Base-by-base conservation (phyloP, 2,113 vertebrate species). In the Rhabdomys dilectus region DNA sequence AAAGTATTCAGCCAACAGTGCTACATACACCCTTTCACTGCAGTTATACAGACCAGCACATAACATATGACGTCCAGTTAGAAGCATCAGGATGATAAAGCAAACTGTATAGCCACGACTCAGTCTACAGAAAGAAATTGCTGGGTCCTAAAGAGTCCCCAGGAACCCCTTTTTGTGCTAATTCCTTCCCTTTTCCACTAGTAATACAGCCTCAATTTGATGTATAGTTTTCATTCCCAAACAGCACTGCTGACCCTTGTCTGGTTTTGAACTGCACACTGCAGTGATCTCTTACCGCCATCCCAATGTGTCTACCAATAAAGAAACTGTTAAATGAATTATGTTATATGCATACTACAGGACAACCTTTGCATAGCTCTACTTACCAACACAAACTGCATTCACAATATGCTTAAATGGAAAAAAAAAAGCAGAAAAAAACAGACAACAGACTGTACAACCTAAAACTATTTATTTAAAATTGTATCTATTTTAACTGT, bases 281-380 rank as follows among this genome's bases (percentile, higher is more conserved):
- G 3, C 26, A 34, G 51, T 84, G 86, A 66, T 81, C 21, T 62
- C 42, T 77, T 60, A 22, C 16, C 3, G 22, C 29, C 76, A 51
- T 81, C n/a, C 56, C 42, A 85, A 85, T 80, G 84, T 85, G 45
- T 66, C 15, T 73, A 66, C 51, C 15, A 85, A 58, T 3, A 95
- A 91, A n/a, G 68, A 88, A 82, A 88, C 34, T 77, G 39, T 39
- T 81, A 66, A 77, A 31, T 29, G n/a, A 60, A 45, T 45, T 9
- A 42, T 34, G 26, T 29, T 11, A 10, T 11, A 45, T 34, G 16
- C 53, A 84, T 1, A 89, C 11, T 48, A 76, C 1, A 81, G 60
- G 80, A 88, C n/a, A 68, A 73, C 78, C 68, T 91, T 29, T 75
- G 56, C 8, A 53, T 8, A 96, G 62, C 48, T 97, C 48, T 56